Conservation (phyloP, 2,113 vertebrate genomes). For the Trogon melanurus region DNA sequence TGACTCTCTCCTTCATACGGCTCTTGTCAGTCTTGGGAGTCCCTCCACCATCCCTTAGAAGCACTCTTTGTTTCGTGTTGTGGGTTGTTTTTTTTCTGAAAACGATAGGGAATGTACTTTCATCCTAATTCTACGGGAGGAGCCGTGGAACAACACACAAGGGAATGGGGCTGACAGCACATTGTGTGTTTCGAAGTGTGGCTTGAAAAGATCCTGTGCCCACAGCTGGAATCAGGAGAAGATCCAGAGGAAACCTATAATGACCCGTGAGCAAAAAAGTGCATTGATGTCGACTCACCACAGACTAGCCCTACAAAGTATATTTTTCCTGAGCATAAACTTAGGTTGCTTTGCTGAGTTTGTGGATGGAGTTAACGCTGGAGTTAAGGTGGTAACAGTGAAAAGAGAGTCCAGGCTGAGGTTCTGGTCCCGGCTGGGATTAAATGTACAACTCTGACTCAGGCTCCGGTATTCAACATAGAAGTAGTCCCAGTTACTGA, state of each 20-base stretch:
- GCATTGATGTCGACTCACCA: background rate
- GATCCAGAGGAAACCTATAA: background rate
- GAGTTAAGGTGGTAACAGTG: background rate
- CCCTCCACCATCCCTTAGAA: background rate
- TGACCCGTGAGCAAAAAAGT: background rate
- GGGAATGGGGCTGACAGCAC: background rate
- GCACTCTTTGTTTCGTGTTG: rapidly evolving
- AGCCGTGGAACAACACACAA: background rate
- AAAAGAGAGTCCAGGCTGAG: background rate
- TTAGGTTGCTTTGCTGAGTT: background rate
- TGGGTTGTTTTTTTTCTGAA: background rate
- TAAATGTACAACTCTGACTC: background rate
- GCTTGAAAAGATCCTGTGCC: background rate
- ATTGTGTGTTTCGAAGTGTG: background rate
- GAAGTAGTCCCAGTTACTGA: background rate
- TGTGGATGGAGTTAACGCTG: background rate
- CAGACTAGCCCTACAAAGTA: background rate
- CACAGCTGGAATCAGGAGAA: background rate
- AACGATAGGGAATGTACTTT: background rate
- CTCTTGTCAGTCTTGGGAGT: background rate
- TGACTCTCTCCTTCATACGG: background rate
- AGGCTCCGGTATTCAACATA: background rate
- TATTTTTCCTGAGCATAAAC: background rate
- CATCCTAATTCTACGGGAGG: background rate
- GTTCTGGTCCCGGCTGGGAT: background rate